Evolutionary conservation across 2,888 invertebrate species (phyloP), one percentile per base, ranked within the genome.

Genomic region (Spilosoma lubricipeda): DNA sequence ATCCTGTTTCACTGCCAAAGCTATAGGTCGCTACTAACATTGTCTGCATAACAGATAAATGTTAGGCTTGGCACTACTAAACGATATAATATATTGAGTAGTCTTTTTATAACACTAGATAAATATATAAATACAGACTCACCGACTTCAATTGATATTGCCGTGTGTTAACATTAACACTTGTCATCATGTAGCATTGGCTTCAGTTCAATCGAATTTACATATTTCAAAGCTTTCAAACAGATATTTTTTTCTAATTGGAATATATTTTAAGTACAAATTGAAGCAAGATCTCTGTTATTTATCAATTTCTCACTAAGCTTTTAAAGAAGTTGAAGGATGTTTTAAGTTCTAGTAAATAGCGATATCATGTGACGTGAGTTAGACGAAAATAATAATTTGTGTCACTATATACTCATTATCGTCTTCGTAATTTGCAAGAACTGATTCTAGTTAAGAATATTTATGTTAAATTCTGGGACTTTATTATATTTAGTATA

Each of bases 1-100:
- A 94, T 90, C 87, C 86, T 89, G 89, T 91, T 85, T 71, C 82
- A 92, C 94, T 93, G 93, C 95, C 95, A 95, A 95, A 95, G 95
- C 84, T 81, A 20, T 82, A 86, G 74, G 81, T 81, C 76, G 82
- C 72, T 75, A 78, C 77, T 72, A 71, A 76, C 59, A 77, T 71
- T 66, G 70, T 75, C 73, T 73, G 68, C 67, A 36, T 42, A 63
- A 64, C 69, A 59, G 59, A 42, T 39, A 39, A 30, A 72, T 71
- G 69, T 72, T 70, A 56, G 27, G 74, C 67, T 84, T 82, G 23
- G 33, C 52, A 52, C 63, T 63, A 27, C 48, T 59, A 56, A 63
- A 70, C 39, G 30, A 52, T 52, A 52, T 52, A 18, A 56, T 39
- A 11, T n/a, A 56, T 56, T 56, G 68, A 48, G n/a, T 67, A 45